phyloP scores from a whole-genome alignment of 2,113 vertebrate genomes.

The Erinaceus europaeus region DNA sequence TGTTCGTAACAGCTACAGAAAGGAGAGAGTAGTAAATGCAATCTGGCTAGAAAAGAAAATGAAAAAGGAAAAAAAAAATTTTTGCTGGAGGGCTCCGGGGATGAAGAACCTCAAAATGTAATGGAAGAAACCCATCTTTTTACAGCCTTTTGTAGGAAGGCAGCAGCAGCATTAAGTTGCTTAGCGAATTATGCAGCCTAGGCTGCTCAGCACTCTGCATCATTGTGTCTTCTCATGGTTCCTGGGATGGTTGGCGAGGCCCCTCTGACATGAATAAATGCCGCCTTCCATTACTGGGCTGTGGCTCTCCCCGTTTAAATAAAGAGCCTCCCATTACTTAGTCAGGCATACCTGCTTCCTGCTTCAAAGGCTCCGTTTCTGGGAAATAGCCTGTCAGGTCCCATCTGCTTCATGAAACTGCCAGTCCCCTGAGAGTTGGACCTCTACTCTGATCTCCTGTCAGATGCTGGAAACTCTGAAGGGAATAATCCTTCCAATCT shows the following conservation, averaged over 20 bases:
- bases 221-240: slow-evolving; percentile 53
- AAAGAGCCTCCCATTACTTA: slow-evolving; percentile 57
- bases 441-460: slow-evolving; percentile 74
- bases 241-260: slow-evolving; percentile 52
- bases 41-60: not conserved
- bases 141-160: not conserved
- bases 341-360: slow-evolving; percentile 75
- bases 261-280: slow-evolving; percentile 54
- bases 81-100: not conserved
- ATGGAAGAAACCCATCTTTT: slow-evolving; percentile 24
- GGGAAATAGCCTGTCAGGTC: slow-evolving; percentile 84
- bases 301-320: slow-evolving; percentile 62
- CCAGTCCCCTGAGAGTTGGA: slow-evolving; percentile 74
- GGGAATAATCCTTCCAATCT: slow-evolving; percentile 83
- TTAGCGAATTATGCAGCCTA: slow-evolving; percentile 4
- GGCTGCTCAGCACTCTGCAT: slow-evolving; percentile 28
- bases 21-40: not conserved
- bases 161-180: slow-evolving; percentile 50
- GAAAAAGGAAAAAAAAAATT: not conserved
- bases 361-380: slow-evolving; percentile 77
- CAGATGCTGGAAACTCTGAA: slow-evolving; percentile 80
- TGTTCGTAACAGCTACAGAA: not conserved
- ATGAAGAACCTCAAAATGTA: not conserved
- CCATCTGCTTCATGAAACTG: slow-evolving; percentile 83
- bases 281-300: slow-evolving; percentile 62